phyloP scores from a whole-genome alignment of 37 sponge, comb jelly and placozoan genomes.

The Ianthella basta region DNA sequence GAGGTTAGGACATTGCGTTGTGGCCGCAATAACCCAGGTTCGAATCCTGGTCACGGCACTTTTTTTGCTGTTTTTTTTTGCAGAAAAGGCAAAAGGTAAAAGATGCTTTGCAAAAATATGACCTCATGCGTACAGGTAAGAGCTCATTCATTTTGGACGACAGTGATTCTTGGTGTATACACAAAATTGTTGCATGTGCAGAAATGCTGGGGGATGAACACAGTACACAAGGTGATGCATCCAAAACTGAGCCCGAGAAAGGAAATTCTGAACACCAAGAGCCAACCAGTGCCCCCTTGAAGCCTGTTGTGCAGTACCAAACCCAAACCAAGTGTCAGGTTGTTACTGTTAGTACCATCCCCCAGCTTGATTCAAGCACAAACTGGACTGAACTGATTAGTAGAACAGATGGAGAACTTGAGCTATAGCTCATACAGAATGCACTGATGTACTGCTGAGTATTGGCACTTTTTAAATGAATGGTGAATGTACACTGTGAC shows the following conservation, averaged over 20 bases:
- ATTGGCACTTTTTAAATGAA: too few relatives aligned
- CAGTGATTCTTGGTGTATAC: too few relatives aligned
- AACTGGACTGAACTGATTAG: conserved; percentile 19
- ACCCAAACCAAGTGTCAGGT: neutral
- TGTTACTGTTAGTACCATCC: conserved; percentile 22
- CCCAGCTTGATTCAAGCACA: conserved; percentile 4
- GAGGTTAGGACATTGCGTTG: conserved; percentile 98
- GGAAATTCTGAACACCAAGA: neutral
- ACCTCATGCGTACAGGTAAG: neutral
- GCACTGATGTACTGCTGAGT: too few relatives aligned
- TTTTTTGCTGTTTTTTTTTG: conserved; percentile 54
- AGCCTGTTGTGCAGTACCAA: neutral
- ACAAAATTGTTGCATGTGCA: too few relatives aligned
- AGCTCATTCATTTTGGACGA: neutral
- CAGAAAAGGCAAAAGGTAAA: neutral
- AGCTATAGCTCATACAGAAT: conserved; percentile 3
- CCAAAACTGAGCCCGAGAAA: too few relatives aligned
- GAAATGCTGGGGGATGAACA: too few relatives aligned
- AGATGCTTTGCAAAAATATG: conserved; percentile 15
- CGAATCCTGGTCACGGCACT: conserved; percentile 96
- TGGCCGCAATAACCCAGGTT: conserved; percentile 96
- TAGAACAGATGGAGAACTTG: conserved; percentile 6
- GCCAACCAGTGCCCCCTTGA: neutral
- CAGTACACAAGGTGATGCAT: too few relatives aligned
- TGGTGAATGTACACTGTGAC: too few relatives aligned